These are phyloP conservation scores for Xylocampa areola DNA, from an alignment of 2,888 invertebrate genomes.

Conservation along the genomic window DNA sequence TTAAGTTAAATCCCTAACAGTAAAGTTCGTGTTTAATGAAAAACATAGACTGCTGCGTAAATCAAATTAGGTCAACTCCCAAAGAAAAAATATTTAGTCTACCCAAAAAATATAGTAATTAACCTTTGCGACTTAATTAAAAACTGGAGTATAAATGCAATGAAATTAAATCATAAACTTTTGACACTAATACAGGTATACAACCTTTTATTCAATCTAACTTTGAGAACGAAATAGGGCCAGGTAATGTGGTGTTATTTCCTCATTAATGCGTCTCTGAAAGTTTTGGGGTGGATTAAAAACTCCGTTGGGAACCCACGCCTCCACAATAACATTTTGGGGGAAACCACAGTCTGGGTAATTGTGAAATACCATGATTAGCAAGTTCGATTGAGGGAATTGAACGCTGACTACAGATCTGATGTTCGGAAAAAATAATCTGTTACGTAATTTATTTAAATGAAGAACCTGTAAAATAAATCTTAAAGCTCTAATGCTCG, in stretches of 20 bases:
- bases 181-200: constrained; percentile 74
- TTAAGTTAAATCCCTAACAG: neutral
- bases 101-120: constrained; percentile 33
- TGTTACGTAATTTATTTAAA: no score
- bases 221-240: constrained; percentile 80
- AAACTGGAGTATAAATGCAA: constrained; percentile 60
- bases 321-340: constrained; percentile 73
- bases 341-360: constrained; percentile 27
- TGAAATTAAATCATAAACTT: constrained; percentile 84
- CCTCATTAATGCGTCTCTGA: constrained; percentile 83
- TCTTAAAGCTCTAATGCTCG: no score
- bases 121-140: constrained; percentile 44
- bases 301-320: constrained; percentile 80
- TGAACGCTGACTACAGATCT: no score
- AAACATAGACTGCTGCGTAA: constrained; percentile 17
- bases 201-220: constrained; percentile 87
- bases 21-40: constrained; percentile 8
- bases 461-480: no score
- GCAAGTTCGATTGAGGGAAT: constrained; percentile 4
- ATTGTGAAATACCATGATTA: constrained; percentile 34
- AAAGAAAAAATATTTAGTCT: constrained; percentile 17
- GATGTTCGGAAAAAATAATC: no score
- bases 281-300: constrained; percentile 83
- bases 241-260: constrained; percentile 85
- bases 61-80: constrained; percentile 37